These are phyloP conservation scores for Paedocypris sp. DNA, from an alignment of 2,113 vertebrate species.

Conservation along the genomic window DNA sequence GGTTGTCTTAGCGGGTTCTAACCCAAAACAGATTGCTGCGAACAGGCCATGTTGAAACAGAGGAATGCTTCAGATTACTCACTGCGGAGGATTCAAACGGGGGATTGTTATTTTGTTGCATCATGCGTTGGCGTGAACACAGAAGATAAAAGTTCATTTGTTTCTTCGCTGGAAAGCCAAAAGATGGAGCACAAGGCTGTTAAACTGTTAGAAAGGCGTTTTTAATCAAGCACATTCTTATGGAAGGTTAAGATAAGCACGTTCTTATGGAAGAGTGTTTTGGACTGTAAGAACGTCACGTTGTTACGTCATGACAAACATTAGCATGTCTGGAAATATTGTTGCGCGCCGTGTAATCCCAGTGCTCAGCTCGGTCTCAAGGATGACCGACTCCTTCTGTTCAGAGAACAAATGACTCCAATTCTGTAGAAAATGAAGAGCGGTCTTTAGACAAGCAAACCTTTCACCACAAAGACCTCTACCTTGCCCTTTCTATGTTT, in stretches of 20 bases:
- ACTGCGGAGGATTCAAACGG: slow-evolving; percentile 5
- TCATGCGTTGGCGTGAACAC: slow-evolving; percentile 13
- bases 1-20: slow-evolving; percentile 40
- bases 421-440: slow-evolving; percentile 22
- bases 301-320: no score
- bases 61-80: slow-evolving; percentile 5
- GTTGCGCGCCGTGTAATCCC: no score
- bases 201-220: no score
- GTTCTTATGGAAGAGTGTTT: no score
- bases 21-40: slow-evolving; percentile 47
- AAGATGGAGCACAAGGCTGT: background rate
- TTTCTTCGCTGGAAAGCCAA: background rate
- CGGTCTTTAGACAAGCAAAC: slow-evolving; percentile 24
- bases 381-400: slow-evolving; percentile 10
- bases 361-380: slow-evolving; percentile 10
- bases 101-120: slow-evolving; percentile 12
- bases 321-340: no score
- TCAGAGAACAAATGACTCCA: slow-evolving; percentile 17
- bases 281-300: no score
- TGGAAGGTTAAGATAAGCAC: no score
- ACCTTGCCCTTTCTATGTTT: slow-evolving; percentile 20
- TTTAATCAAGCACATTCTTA: no score
- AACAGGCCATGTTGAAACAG: slow-evolving; percentile 28
- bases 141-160: slow-evolving; percentile 19
- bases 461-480: slow-evolving; percentile 17